Conservation (phyloP, 2,113 vertebrate species). For the Hydropotes inermis region DNA sequence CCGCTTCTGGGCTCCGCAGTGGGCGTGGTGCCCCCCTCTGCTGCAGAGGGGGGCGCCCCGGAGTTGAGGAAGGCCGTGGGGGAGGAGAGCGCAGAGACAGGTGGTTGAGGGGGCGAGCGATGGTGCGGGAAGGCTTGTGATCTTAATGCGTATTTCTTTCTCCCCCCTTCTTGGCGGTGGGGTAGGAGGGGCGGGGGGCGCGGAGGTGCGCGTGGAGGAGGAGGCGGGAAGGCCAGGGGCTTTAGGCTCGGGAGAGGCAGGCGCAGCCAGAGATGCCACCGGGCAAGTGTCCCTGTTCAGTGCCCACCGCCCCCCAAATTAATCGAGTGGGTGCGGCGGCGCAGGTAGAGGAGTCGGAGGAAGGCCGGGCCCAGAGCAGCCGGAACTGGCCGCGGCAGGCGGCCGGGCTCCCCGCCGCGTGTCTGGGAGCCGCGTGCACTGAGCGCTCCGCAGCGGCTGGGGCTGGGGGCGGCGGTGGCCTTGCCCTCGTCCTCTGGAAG, state of each 20-base stretch:
- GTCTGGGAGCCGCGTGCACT: not conserved
- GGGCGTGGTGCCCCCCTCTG: slow-evolving; percentile 55
- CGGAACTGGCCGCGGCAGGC: not conserved
- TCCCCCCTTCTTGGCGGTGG: not conserved
- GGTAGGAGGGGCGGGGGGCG: not conserved
- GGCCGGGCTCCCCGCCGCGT: not conserved
- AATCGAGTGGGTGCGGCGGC: slow-evolving; percentile 28
- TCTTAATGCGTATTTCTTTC: not conserved
- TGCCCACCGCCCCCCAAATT: not conserved
- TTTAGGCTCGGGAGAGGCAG: slow-evolving; percentile 11
- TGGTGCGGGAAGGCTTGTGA: not conserved
- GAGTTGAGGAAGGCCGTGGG: slow-evolving; percentile 17
- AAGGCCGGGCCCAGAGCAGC: not conserved
- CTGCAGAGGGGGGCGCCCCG: slow-evolving; percentile 46
- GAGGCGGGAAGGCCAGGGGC: slow-evolving; percentile 33
- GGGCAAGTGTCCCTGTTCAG: not conserved
- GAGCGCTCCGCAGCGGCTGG: slow-evolving; percentile 41
- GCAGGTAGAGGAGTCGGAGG: slow-evolving; percentile 1
- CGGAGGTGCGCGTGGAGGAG: not conserved
- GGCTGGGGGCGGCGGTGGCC: not conserved
- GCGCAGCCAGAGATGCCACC: not conserved
- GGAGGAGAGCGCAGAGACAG: slow-evolving; percentile 54
- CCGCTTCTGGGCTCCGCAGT: slow-evolving; percentile 42
- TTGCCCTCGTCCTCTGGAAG: slow-evolving; percentile 57
- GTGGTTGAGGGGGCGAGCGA: slow-evolving; percentile 60